Evolutionary conservation across 2,797 vertebrate genomes (phyloP), one percentile per base, ranked within the genome.

Genomic region (Hylomyscus alleni): DNA sequence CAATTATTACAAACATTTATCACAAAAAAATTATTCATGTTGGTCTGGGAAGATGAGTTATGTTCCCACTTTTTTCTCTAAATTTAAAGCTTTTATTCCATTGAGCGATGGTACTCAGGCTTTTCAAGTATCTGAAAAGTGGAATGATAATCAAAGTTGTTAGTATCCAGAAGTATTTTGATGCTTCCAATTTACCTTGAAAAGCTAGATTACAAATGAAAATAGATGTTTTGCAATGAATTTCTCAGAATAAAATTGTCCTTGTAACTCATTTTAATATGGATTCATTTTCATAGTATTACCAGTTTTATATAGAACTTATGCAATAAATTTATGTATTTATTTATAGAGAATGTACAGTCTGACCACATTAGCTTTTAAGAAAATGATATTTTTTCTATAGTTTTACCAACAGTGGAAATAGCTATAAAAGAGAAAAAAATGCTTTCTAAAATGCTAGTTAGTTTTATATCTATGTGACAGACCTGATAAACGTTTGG

Each of bases 111-210:
- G 81, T 89, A 62, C 76, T 75, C 84, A 85, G 90, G 10, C 0
- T 67, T 93, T 84, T 91, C 72, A 10, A 91, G 3, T 93, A 54
- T 82, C 26, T 93, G 60, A 15, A 93, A 89, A 96, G 44, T 65
- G 65, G 69, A 94, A 88, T 34, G 34, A 73, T 60, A 78, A 92
- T 60, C 47, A 47, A 89, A 52, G 31, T 65, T 60, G 76, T 65
- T 81, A 76, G 60, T 89, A 47, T n/a, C 54, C 19, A 83, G 31
- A 94, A 96, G 37, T 47, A 88, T 90, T 93, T 96, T 56, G 78
- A 54, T 92, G 20, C 34, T 85, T 85, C 26, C 40, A 76, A 86
- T 89, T 86, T n/a, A 84, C 58, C 5, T 86, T 92, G 52, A 92
- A 92, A 77, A 47, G 15, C 26, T 22, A 73, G 34, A 65, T 65